phyloP scores from a whole-genome alignment of 35 echinoderm and acorn worm species.

The Antedon bifida region DNA sequence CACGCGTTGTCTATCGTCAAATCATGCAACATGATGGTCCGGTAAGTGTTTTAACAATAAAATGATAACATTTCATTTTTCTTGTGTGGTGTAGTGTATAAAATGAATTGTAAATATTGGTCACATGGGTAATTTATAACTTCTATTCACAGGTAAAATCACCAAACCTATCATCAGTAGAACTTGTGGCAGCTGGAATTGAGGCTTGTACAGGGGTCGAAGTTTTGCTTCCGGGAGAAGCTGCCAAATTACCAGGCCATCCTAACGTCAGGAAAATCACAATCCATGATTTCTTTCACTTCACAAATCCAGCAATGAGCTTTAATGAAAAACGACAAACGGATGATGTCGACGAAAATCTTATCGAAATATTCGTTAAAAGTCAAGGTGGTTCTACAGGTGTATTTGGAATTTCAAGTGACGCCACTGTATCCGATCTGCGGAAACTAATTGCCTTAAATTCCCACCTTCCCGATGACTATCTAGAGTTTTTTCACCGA shows the following conservation, averaged over 20 bases:
- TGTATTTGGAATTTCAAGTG: neutral
- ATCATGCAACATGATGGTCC: neutral
- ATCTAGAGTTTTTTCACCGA: constrained; percentile 3
- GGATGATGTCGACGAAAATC: neutral
- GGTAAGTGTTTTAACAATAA: neutral
- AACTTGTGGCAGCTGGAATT: neutral
- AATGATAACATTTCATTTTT: no score
- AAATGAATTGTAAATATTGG: neutral
- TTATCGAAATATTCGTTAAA: neutral
- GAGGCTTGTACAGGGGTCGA: neutral
- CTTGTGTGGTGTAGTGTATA: no score
- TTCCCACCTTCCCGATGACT: neutral
- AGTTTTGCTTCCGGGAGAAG: neutral
- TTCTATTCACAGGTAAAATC: neutral
- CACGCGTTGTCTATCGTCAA: neutral
- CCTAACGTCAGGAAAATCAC: neutral
- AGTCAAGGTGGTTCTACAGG: neutral
- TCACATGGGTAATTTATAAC: neutral
- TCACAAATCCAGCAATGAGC: neutral
- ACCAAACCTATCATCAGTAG: neutral
- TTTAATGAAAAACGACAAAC: neutral
- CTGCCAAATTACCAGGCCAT: neutral
- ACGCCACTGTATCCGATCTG: constrained; percentile 9
- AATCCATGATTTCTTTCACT: neutral
- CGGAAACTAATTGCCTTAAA: neutral